phyloP scores from a whole-genome alignment of 2,888 invertebrate genomes.

The Lathronympha strigana region DNA sequence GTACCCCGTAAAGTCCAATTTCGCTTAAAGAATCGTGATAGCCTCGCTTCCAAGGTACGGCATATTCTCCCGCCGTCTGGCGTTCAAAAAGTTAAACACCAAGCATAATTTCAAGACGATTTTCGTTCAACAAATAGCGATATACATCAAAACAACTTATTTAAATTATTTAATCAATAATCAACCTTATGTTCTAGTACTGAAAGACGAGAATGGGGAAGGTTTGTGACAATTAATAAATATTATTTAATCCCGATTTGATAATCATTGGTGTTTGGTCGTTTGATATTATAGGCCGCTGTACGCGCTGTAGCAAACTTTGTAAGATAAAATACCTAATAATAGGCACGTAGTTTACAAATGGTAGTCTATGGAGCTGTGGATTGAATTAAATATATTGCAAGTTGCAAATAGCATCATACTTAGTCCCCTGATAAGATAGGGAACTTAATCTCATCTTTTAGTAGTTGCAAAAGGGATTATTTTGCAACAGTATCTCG shows the following conservation, averaged over 20 bases:
- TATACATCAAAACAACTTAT: conserved; percentile 13
- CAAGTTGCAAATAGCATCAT: neutral
- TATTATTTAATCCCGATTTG: neutral
- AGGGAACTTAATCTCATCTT: too few relatives aligned
- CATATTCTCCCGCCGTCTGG: too few relatives aligned
- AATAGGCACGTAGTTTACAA: neutral
- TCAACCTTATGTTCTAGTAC: conserved; percentile 3
- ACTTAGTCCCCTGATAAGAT: neutral
- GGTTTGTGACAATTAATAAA: conserved; percentile 3
- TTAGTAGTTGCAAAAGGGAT: too few relatives aligned
- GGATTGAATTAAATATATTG: too few relatives aligned
- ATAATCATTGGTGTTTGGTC: neutral
- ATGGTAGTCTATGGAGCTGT: too few relatives aligned
- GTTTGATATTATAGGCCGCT: conserved; percentile 4
- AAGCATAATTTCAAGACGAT: conserved; percentile 9
- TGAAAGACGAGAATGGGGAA: conserved; percentile 20
- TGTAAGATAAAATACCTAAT: neutral
- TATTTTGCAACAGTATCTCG: too few relatives aligned
- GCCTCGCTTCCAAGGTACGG: too few relatives aligned
- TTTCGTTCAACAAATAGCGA: neutral
- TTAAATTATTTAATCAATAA: neutral
- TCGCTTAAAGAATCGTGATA: too few relatives aligned
- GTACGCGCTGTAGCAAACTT: neutral
- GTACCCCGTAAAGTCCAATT: too few relatives aligned
- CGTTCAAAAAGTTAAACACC: neutral